Conservation (phyloP, 1,140 invertebrate species). For the Aphidius ervi region DNA sequence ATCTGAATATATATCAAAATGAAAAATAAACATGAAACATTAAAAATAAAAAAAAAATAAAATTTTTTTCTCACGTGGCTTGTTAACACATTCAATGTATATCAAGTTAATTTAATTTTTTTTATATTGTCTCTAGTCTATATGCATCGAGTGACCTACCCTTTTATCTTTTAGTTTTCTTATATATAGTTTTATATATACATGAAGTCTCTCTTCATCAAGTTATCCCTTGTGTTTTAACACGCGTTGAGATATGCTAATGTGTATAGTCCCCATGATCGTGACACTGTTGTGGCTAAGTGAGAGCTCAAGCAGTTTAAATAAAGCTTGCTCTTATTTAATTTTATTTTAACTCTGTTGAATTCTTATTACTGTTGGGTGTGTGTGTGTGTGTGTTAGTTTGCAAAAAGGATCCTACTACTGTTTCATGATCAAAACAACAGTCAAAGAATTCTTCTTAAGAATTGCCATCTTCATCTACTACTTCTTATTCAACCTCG, state of each 20-base stretch:
- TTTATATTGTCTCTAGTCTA: too few species aligned
- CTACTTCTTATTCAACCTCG: background rate
- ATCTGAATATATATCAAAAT: too few species aligned
- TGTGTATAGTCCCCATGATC: constrained; percentile 25
- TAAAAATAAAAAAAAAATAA: too few species aligned
- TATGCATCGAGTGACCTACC: constrained; percentile 8
- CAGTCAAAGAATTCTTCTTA: too few species aligned
- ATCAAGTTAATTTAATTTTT: too few species aligned
- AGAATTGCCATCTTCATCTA: background rate
- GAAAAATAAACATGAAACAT: too few species aligned
- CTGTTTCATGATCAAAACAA: too few species aligned
- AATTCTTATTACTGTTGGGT: constrained; percentile 7
- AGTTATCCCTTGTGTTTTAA: constrained; percentile 24
- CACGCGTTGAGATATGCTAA: constrained; percentile 36
- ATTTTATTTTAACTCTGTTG: constrained; percentile 5
- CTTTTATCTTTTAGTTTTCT: constrained; percentile 17
- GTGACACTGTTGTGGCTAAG: constrained; percentile 29
- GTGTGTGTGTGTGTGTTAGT: background rate
- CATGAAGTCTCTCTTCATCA: constrained; percentile 10
- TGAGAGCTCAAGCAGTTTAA: constrained; percentile 27
- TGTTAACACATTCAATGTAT: too few species aligned
- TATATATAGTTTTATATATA: constrained; percentile 2
- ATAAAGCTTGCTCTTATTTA: constrained; percentile 15
- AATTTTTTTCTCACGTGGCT: too few species aligned
- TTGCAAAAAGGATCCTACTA: background rate